Evolutionary conservation across 2,113 vertebrate species (phyloP).

Genomic region (Takifugu flavidus): DNA sequence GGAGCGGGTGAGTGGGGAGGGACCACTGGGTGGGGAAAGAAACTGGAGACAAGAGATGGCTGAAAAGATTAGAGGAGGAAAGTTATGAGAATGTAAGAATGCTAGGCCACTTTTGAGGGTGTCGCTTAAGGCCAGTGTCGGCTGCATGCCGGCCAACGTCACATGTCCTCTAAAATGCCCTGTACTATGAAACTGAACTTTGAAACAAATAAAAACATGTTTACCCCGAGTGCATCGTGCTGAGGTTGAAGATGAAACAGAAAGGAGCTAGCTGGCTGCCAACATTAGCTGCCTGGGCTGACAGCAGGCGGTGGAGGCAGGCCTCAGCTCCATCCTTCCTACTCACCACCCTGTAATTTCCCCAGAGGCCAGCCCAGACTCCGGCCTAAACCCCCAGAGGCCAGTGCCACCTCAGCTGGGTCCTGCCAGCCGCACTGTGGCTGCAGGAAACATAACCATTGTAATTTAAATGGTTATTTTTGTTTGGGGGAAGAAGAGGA

Average conservation of each 20-base stretch:
- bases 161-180: conserved; percentile 2
- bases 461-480: conserved; percentile 78
- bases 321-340: conserved; percentile 18
- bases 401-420: conserved; percentile 71
- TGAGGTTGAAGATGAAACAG: conserved; percentile 43
- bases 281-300: conserved; percentile 40
- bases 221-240: conserved; percentile 36
- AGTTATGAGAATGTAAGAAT: conserved; percentile 6
- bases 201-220: conserved; percentile 41
- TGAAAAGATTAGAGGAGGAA: conserved; percentile 44
- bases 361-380: conserved; percentile 55
- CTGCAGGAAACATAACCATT: conserved; percentile 58
- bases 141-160: conserved; percentile 12
- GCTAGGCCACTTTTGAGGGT: too few relatives aligned
- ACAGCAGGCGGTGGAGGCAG: conserved; percentile 41
- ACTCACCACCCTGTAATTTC: conserved; percentile 71
- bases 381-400: conserved; percentile 54
- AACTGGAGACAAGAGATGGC: conserved; percentile 26
- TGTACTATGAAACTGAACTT: conserved; percentile 38
- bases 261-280: conserved; percentile 32
- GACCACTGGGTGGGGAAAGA: conserved; percentile 28
- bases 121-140: too few relatives aligned
- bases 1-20: conserved; percentile 21
- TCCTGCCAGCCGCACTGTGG: conserved; percentile 61
- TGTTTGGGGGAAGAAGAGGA: conserved; percentile 46